phyloP scores from a whole-genome alignment of 2,797 vertebrate species.

The Fringilla coelebs region DNA sequence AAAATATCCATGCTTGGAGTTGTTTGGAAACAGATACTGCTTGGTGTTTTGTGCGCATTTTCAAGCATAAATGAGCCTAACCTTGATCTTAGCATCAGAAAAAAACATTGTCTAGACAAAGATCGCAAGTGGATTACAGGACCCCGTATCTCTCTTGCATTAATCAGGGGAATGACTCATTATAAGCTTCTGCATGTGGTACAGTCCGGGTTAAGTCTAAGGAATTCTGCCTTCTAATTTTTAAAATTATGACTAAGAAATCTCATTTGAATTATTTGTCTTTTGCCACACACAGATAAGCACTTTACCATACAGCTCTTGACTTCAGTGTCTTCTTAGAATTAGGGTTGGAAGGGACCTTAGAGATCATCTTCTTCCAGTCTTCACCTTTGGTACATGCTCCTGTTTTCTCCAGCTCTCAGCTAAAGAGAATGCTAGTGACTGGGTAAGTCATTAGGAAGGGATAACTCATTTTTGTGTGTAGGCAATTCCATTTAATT shows the following conservation, averaged over 20 bases:
- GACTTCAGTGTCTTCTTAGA: not conserved
- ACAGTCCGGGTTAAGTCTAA: not conserved
- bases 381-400: not conserved
- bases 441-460: conserved; percentile 48
- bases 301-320: not conserved
- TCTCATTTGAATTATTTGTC: conserved; percentile 47
- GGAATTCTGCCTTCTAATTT: conserved; percentile 12
- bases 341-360: not conserved
- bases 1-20: not conserved
- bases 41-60: not conserved
- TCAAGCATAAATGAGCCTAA: not conserved
- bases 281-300: conserved; percentile 32
- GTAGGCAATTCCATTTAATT: not conserved
- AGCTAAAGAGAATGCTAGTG: not conserved
- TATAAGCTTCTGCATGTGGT: not conserved
- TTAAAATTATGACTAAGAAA: conserved; percentile 45
- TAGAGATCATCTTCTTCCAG: not conserved
- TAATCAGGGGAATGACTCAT: conserved; percentile 38
- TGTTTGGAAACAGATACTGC: not conserved
- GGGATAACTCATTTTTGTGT: not conserved
- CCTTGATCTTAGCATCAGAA: conserved; percentile 12
- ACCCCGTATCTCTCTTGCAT: not conserved
- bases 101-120: not conserved
- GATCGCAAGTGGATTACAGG: not conserved
- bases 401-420: not conserved